Evolutionary conservation across 2,888 invertebrate species (phyloP), one percentile per base, ranked within the genome.

Genomic region (Tridacna gigas): DNA sequence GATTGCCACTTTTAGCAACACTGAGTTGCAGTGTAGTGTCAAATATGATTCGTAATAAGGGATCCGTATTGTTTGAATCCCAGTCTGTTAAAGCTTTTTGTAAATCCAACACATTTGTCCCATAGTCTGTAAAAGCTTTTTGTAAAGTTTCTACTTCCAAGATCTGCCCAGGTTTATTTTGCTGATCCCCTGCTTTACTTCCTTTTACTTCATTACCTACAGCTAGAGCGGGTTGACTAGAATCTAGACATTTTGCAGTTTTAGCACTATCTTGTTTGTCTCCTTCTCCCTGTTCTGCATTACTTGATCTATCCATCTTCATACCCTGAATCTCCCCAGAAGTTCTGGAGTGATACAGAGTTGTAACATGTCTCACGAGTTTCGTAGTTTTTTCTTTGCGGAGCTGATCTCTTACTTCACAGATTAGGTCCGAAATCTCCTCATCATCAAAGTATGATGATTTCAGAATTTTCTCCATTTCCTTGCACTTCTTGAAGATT

Each of bases 391-490:
- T 92, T 80, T 92, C 92, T 74, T 89, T 89, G 60, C 89, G 89
- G 48, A 92, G 75, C 74, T 91, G 90, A 25, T 85, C 83, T 71
- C 90, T 90, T 2, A 93, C 89, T 51, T 90, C 86, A 7, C 86
- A 81, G n/a, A 94, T 91, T 45, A 92, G 85, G 7, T 84, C 82
- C 20, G 83, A 77, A 15, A 93, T 89, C 73, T 93, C 91, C 2
- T 90, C 83, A 75, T 92, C 93, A 45, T 90, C 88, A 76, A 93
- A 93, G 80, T 90, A 93, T 18, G 90, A 86, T 1, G 92, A 90
- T 73, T 92, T 91, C n/a, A 93, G 80, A 56, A 92, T 89, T 63
- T 89, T 90, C 82, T 94, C 94, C 37, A 93, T 83, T 69, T 93
- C 91, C 79, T 90, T 91, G 77, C 94, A 94, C 66, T 87, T 87